Base-by-base conservation (phyloP, 2,113 vertebrate species). In the Malurus melanocephalus region DNA sequence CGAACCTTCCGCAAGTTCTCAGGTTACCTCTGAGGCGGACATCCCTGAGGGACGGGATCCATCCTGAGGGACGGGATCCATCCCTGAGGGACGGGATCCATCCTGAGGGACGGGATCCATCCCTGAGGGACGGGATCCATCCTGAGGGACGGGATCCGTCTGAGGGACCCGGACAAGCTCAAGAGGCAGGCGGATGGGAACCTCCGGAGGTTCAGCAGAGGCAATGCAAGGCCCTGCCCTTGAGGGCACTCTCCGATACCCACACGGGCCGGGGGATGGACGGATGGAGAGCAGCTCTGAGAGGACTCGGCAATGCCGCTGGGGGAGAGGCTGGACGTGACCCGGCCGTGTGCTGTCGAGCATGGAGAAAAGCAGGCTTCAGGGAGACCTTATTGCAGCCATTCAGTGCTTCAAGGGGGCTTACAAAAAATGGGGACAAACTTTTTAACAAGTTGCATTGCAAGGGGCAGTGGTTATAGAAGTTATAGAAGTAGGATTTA, bases 231-330 rank as follows among this genome's bases (percentile, higher is more conserved):
- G 32, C 16, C 12, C 27, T 5, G n/a, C 35, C 9, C 18, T 22
- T 16, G 57, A 43, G 32, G 27, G 28, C 32, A n/a, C 4, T 0
- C 7, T 8, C 15, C 38, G 2, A 13, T 5, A 23, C 2, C 11
- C 23, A 4, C 19, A 11, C 18, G 24, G 13, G 22, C 22, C 56
- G 51, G 11, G 33, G 33, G 42, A 48, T 26, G 21, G 30, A 32
- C 2, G 27, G 49, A 8, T 16, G 9, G 6, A 28, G 52, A 24
- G 38, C 18, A 51, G 38, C 22, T 27, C 59, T 28, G 35, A 49
- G 51, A 3, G 4, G 3, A 2, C 19, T 9, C 30, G 28, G 46
- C 16, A n/a, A 11, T 26, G 68, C 38, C 7, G n/a, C 13, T 12
- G 38, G 11, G 4, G 24, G 46, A 15, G 56, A 33, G 38, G 52